phyloP scores from a whole-genome alignment of 1,140 invertebrate genomes.

The Anastrepha ludens region DNA sequence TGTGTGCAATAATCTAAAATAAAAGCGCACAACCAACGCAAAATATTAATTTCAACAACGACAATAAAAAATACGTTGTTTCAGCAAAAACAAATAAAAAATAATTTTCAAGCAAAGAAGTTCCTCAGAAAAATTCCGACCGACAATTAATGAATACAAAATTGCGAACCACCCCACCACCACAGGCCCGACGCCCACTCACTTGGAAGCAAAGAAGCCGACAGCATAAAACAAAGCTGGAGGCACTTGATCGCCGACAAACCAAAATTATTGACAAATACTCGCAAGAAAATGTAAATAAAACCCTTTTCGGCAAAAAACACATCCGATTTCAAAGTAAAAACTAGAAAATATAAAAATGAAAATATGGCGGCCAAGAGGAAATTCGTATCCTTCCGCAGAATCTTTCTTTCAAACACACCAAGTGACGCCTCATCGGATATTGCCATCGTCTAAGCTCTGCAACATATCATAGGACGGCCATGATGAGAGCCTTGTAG shows the following conservation, averaged over 20 bases:
- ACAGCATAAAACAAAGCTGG: background rate
- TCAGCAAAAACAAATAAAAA: background rate
- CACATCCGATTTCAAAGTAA: background rate
- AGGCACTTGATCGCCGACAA: background rate
- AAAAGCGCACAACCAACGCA: too few species aligned
- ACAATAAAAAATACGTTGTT: too few species aligned
- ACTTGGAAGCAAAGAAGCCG: background rate
- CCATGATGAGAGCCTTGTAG: too few species aligned
- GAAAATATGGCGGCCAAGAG: too few species aligned
- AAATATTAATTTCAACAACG: too few species aligned
- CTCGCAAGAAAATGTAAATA: background rate
- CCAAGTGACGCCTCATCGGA: too few species aligned
- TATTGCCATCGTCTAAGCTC: too few species aligned
- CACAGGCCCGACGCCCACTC: background rate
- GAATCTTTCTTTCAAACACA: too few species aligned
- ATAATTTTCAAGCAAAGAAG: background rate
- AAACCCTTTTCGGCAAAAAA: background rate
- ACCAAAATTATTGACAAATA: slow-evolving; percentile 22
- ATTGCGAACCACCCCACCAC: background rate
- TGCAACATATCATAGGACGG: too few species aligned
- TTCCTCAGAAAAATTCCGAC: background rate
- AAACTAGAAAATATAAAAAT: too few species aligned
- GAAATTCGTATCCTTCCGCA: too few species aligned
- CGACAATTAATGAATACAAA: background rate
- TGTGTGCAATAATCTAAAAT: too few species aligned